Base-by-base conservation (phyloP, 2,888 invertebrate genomes). In the Lasioglossum malachurum region DNA sequence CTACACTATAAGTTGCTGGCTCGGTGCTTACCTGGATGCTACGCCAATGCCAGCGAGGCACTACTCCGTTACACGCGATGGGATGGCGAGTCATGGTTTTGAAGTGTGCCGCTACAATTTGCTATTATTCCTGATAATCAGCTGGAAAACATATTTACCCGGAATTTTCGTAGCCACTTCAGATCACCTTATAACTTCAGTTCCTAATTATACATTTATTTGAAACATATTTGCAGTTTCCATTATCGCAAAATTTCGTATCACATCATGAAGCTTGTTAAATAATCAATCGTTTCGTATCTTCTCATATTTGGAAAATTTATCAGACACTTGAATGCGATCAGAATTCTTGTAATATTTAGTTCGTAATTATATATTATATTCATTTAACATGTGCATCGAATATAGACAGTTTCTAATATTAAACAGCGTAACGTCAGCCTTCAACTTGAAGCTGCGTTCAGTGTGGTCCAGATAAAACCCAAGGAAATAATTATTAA, bases 1-100 rank as follows among this genome's bases (percentile, higher is more conserved):
- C 46, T 64, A 53, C 75, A 27, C 86, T 75, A 87, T 87, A 91
- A 91, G 88, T 89, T 91, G 88, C 86, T 78, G 81, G 76, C 75
- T 75, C 79, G 75, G 69, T 87, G 79, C 88, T 92, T 88, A 88
- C 87, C 86, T 78, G 81, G 79, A 78, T 80, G 76, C 75, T 67
- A 75, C 78, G 75, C 49, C 80, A 44, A 71, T 75, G 86, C 86
- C 41, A 78, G 41, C 78, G 38, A 35, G 74, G 78, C 72, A 46
- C 35, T 85, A 79, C 64, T 31, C 41, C 60, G 46, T 73, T 31
- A 44, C 57, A 23, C 41, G 19, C 27, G 69, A 67, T 60, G 31
- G 53, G 69, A 12, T 64, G 67, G 41, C 73, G 38, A 74, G 72
- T 72, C 71, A 67, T 75, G 78, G 75, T 75, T 78, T 38, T 35